Conservation (phyloP, 2,113 vertebrate species). For the Trachemys scripta region DNA sequence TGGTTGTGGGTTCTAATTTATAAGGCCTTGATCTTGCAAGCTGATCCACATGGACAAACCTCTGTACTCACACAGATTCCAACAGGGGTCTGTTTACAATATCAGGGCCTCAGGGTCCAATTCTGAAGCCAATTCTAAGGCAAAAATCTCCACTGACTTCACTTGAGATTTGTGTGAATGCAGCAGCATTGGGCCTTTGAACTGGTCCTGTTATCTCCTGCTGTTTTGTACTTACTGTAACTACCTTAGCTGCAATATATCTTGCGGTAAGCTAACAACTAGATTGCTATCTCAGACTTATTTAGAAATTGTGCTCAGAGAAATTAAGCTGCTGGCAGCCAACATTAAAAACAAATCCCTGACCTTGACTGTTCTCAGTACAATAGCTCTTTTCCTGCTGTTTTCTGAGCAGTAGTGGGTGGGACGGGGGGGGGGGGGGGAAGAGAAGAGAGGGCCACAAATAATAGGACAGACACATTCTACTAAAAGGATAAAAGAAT, state of each 20-base stretch:
- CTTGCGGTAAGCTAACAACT: constrained; percentile 23
- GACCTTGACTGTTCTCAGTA: constrained; percentile 60
- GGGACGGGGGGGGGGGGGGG: too few species aligned
- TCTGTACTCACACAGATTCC: neutral
- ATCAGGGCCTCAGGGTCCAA: neutral
- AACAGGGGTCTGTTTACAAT: neutral
- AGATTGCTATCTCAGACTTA: neutral
- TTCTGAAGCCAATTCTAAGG: neutral
- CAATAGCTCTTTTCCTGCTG: constrained; percentile 70
- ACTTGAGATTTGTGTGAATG: neutral
- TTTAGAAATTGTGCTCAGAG: constrained; percentile 34
- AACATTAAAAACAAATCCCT: constrained; percentile 50
- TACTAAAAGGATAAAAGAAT: constrained; percentile 54
- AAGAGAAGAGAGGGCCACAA: neutral
- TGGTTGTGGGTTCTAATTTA: neutral
- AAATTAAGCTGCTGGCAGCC: constrained; percentile 32
- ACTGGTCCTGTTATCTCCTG: neutral
- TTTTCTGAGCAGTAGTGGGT: constrained; percentile 43
- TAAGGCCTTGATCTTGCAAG: neutral
- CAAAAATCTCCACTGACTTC: neutral
- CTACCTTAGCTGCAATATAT: constrained; percentile 25
- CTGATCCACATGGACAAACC: rapidly evolving
- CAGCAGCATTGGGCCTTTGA: neutral
- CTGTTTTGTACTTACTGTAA: neutral
- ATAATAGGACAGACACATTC: constrained; percentile 46